Evolutionary conservation across 2,113 vertebrate species (phyloP).

Genomic region (Oostethus manadensis): DNA sequence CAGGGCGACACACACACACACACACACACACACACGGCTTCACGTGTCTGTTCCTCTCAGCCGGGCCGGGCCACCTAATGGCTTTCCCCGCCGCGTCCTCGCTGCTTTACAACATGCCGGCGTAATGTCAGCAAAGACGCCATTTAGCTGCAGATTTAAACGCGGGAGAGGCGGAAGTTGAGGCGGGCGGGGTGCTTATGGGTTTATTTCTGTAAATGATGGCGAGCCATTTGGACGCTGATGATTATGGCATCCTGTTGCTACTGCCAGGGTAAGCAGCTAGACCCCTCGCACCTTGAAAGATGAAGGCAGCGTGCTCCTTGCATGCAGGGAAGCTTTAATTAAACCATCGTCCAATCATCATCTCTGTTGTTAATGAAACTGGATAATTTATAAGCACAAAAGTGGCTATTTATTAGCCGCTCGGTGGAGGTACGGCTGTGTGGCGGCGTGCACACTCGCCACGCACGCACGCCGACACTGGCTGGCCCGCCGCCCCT

Average conservation of each 20-base stretch:
- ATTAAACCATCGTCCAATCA: conserved; percentile 81
- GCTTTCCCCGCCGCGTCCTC: conserved; percentile 34
- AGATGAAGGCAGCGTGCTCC: conserved; percentile 60
- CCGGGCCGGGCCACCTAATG: conserved; percentile 26
- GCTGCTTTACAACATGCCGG: conserved; percentile 28
- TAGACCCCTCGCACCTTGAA: conserved; percentile 45
- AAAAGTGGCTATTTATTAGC: conserved; percentile 79
- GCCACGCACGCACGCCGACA: conserved; percentile 26
- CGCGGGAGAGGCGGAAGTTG: not conserved
- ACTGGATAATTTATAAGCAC: conserved; percentile 80
- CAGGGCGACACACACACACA: conserved; percentile 50
- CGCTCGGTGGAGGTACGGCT: conserved; percentile 47
- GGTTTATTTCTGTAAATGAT: not conserved
- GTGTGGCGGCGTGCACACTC: conserved; percentile 20
- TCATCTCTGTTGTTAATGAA: conserved; percentile 82
- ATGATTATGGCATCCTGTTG: too few species aligned
- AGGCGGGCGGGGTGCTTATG: not conserved
- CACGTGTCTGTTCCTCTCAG: conserved; percentile 10
- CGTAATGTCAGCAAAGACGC: conserved; percentile 29
- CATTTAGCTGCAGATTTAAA: conserved; percentile 37
- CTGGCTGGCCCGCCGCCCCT: conserved; percentile 12
- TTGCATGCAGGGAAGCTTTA: conserved; percentile 73
- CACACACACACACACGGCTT: not conserved
- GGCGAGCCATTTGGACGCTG: too few species aligned
- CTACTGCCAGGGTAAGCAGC: not conserved